Evolutionary conservation across 2,113 vertebrate species (phyloP).

Genomic region (Piaya cayana): DNA sequence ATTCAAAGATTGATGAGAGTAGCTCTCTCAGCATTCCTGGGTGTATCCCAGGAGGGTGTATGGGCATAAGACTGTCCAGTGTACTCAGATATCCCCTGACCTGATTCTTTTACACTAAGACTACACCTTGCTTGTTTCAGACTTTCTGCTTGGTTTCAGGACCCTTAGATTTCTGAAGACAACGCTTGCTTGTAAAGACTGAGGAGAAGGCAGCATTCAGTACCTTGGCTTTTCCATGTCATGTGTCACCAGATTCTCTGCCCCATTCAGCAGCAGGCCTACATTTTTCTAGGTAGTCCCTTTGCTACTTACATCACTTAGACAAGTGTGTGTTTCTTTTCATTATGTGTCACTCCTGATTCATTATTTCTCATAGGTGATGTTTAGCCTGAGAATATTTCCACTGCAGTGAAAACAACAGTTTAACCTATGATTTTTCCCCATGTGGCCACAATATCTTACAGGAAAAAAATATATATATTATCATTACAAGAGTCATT

Average conservation of each 20-base stretch:
- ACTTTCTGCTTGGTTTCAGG: neutral
- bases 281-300: neutral
- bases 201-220: neutral
- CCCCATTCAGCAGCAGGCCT: neutral
- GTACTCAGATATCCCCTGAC: neutral
- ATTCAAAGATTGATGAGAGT: neutral
- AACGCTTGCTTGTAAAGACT: neutral
- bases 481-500: neutral
- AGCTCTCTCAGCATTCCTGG: neutral
- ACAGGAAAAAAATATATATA: neutral
- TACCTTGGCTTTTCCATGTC: neutral
- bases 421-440: neutral
- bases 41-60: neutral
- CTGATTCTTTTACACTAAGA: neutral
- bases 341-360: neutral
- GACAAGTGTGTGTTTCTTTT: neutral
- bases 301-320: neutral
- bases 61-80: neutral
- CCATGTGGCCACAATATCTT: neutral
- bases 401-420: neutral
- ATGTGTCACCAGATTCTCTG: neutral
- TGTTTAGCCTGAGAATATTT: neutral
- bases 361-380: neutral
- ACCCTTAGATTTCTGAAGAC: neutral
- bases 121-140: neutral